Evolutionary conservation across 2,888 invertebrate species (phyloP), one percentile per base, ranked within the genome.

Genomic region (Meteorus cinctellus): DNA sequence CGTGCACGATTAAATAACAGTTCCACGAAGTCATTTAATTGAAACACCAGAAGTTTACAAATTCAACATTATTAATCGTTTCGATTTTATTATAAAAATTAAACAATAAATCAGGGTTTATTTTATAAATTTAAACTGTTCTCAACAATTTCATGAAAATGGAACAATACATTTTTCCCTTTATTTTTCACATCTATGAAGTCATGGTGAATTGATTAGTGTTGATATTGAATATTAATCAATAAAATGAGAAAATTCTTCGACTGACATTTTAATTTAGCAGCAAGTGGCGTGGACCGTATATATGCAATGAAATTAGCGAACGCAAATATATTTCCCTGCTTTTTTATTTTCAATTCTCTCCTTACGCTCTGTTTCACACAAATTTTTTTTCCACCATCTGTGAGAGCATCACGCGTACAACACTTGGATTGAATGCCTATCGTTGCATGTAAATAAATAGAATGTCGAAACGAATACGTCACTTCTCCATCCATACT

Each of bases 391-490:
- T 48, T 67, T 24, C 24, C 41, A 48, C 29, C 27, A 27, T 48
- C 48, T 24, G 48, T 29, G 41, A 48, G 27, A 67, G 62, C 41
- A 41, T 41, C 41, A 41, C 12, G 12, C 41, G 41, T 59, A 16
- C 36, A 24, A 36, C 68, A 55, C 55, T 67, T 66, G 66, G 55
- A 48, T 67, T 66, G 66, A 36, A 48, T 29, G 65, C 68, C 60
- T 62, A 72, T 48, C 70, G 74, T 72, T 36, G 65, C 51, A 60
- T 76, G 27, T 74, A 75, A 71, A 77, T 76, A 59, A 76, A 70
- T 75, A 51, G 31, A 70, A 77, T 72, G 75, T 69, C 66, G 10
- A 31, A 51, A 66, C 55, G 55, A 51, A 55, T 69, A 51, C 70
- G 36, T 67, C 41, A 41, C 41, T 41, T 41, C 12, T 41, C 41